Evolutionary conservation across 1,140 invertebrate genomes (phyloP).

Genomic region (Drosophila chauvacae): DNA sequence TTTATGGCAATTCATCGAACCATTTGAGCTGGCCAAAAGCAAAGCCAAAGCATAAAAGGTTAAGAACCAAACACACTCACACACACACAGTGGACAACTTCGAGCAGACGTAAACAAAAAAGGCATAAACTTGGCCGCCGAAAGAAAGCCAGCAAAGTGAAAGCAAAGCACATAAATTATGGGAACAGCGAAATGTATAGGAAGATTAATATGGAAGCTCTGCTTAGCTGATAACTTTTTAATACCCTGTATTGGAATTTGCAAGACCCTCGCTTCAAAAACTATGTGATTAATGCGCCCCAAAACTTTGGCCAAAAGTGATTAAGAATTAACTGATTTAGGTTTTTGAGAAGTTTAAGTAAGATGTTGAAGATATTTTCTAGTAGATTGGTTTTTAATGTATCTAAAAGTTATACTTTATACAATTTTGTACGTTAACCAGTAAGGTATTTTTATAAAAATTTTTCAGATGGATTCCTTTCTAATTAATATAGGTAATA

Average conservation of each 20-base stretch:
- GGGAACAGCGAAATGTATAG: constrained; percentile 12
- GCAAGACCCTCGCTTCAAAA: background rate
- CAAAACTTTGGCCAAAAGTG: background rate
- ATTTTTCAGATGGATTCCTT: background rate
- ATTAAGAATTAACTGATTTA: background rate
- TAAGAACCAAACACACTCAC: constrained; percentile 20
- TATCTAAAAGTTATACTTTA: background rate
- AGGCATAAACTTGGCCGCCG: constrained; percentile 24
- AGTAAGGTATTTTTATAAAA: background rate
- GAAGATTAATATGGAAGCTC: constrained; percentile 1
- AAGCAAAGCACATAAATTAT: constrained; percentile 63
- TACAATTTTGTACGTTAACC: background rate
- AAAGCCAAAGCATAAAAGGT: constrained; percentile 12
- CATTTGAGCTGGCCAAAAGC: constrained; percentile 36
- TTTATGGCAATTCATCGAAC: constrained; percentile 50
- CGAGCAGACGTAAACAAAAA: constrained; percentile 64
- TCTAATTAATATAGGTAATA: background rate
- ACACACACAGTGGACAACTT: constrained; percentile 27
- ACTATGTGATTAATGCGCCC: background rate
- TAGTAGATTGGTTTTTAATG: background rate
- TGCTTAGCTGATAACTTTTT: constrained; percentile 5
- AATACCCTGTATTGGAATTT: constrained; percentile 18
- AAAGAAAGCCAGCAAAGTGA: constrained; percentile 38
- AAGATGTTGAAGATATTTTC: background rate
- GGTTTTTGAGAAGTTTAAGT: too few relatives aligned